Base-by-base conservation (phyloP, 2,888 invertebrate genomes). In the Caenorhabditis japonica region DNA sequence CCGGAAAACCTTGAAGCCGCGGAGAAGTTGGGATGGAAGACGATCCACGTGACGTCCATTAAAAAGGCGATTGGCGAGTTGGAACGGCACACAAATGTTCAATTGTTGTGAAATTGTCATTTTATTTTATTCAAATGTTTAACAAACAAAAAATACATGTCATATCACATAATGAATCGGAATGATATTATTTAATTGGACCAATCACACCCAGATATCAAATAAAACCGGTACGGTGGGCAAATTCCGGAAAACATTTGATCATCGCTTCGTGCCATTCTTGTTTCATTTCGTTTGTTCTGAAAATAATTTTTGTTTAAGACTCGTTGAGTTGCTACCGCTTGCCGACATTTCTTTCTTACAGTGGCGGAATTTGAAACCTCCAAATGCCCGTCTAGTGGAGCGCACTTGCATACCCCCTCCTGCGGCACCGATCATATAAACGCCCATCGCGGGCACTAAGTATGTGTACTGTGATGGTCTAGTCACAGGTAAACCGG, bases 1-100 rank as follows among this genome's bases (percentile, higher is more conserved):
- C 51, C 46, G 46, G 76, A 75, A 62, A 80, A 83, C 66, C 56
- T 72, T 23, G 82, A 82, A 17, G 78, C 82, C 2, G 83, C 83
- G 1, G 58, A 72, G 46, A 58, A 59, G 47, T 56, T 81, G 7
- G 83, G 83, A 43, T 79, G 82, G 79, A 52, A 69, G 39, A 69
- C 80, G 12, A 75, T 82, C n/a, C 64, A 68, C 5, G 80, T 80
- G 13, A 56, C 7, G 8, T 44, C 64, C 39, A 64, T 72, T 33
- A 39, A 58, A 15, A 36, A 47, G 10, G 72, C 72, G 5, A 66
- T 72, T n/a, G 27, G 34, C 10, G 60, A 72, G 15, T 23, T 72
- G 1, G 47, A 38, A 17, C 13, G 30, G 3, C 33, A 47, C 30
- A 72, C 72, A 13, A 58, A 62, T n/a, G 53, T 59, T 25, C 19